Base-by-base conservation (phyloP, 2,888 invertebrate genomes). In the Didymodactylos carnosus region DNA sequence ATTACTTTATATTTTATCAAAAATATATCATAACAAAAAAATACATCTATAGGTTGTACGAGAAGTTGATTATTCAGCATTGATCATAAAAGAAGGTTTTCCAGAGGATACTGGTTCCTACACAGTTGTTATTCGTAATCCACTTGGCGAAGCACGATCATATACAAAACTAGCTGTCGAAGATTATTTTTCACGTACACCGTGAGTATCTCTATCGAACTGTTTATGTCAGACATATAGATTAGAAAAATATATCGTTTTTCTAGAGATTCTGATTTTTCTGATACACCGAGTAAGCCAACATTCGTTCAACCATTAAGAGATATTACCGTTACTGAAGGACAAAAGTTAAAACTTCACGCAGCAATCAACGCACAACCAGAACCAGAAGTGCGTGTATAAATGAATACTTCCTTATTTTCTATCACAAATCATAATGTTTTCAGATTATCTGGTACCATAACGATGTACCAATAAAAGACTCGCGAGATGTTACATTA, bases 91-190 rank as follows among this genome's bases (percentile, higher is more conserved):
- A 77, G 89, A 90, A 83, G 89, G 89, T 69, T 89, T 88, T 82
- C 88, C 89, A 49, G 89, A 89, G 83, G 89, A 91, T 86, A 88
- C 89, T 78, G 90, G 90, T 76, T 86, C 87, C 77, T 90, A 90
- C 84, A 85, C 86, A 73, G 87, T 89, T 77, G 86, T 86, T 76
- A 88, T 89, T 6, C 87, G 86, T 77, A 90, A 90, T 84, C 81
- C 87, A 74, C 88, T 87, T 72, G 90, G 90, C 62, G 88, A 89
- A 82, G 87, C 87, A 11, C 86, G 87, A 39, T 88, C 82, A 46
- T 78, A 87, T 78, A 86, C 83, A 77, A 79, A 79, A n/a, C 78
- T 83, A 43, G 80, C 79, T 39, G 80, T 83, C 8, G 77, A 81
- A 80, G 77, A 79, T 78, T 62, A 35, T 35, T 62, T 62, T n/a